Base-by-base conservation (phyloP, 2,888 invertebrate species). In the Drosophila aldrichi region DNA sequence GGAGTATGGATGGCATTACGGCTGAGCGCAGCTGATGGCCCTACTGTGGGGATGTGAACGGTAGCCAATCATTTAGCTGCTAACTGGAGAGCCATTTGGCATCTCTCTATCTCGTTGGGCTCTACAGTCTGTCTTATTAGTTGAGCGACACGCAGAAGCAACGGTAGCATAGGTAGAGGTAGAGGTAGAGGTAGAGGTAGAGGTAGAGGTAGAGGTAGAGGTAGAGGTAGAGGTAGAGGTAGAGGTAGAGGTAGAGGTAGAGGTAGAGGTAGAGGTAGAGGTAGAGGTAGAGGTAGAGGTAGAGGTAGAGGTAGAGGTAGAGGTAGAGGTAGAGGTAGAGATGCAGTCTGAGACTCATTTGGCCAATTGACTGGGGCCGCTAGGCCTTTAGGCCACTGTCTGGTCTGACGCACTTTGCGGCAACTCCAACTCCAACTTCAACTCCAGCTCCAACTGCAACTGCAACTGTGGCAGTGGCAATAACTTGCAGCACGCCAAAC, bases 401-500 rank as follows among this genome's bases (percentile, higher is more conserved):
- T 74, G 55, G 43, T 43, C 43, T 20, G 56, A 76, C 74, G 74
- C 78, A 74, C 68, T 68, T 76, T 77, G 44, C 60, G 36, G 54
- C 43, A 51, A 44, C 43, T 34, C 54, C 32, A 36, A 22, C 55
- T 12, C 25, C 40, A 25, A 40, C 4, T 48, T 34, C 34, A 5
- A 25, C n/a, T 44, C 8, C 25, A 32, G n/a, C 52, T 14, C 40
- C 54, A 25, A 29, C 4, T 43, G 46, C 32, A 7, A 18, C 20
- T 40, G 40, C 25, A 36, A 18, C 51, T n/a, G 72, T 44, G 61
- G 58, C 46, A 20, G 59, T 61, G 52, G 70, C 77, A 77, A 87
- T 71, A 88, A 75, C 86, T 83, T 78, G 70, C 62, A 71, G 74
- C 87, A 87, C 89, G 87, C 87, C 62, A 87, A 82, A 82, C 65